Evolutionary conservation across 2,797 vertebrate genomes (phyloP), one percentile per base, ranked within the genome.

Genomic region (Avahi laniger): DNA sequence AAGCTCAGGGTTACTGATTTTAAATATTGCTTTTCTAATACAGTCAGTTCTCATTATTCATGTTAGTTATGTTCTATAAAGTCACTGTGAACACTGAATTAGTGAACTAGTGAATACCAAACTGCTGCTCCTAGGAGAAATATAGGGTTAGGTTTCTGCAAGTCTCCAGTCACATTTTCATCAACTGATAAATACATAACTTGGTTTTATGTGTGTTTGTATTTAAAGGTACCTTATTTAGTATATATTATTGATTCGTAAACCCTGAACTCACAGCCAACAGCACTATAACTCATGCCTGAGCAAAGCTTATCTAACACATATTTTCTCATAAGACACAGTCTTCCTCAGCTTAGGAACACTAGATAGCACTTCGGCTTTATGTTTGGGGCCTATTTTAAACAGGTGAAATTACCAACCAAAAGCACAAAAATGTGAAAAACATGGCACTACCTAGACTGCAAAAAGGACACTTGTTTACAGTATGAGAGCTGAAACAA

Each of bases 211-310:
- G n/a, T 76, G 30, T 82, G 41, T 80, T 80, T 93, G 57, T 89
- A 24, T 75, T 82, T 94, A 79, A 79, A 65, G 63, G 33, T 65
- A 65, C 63, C 33, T 65, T 65, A n/a, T 33, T 65, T 33, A 65
- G 50, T 81, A 82, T 76, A 67, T 87, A n/a, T 82, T 91, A 43
- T 48, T 80, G 48, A 91, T 73, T 90, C 46, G 54, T 89, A 93
- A 83, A 54, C 79, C 80, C 76, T 75, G 89, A 73, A 89, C 43
- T 48, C 48, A 90, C 20, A 94, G 38, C 52, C 61, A 82, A 43
- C 75, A 82, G 61, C 89, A 69, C 43, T 81, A 30, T 35, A 86
- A 75, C 35, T 48, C 59, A 61, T 61, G 50, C 43, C 35, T 85
- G 46, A 70, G 57, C 59, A 72, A 89, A 94, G 43, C 50, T 67